Percentiles rank a stretch among this genome's conserved stretches.
Evolutionary conservation across 2,113 vertebrate genomes (phyloP).

Genomic region (Brachyhypopomus gauderio): DNA sequence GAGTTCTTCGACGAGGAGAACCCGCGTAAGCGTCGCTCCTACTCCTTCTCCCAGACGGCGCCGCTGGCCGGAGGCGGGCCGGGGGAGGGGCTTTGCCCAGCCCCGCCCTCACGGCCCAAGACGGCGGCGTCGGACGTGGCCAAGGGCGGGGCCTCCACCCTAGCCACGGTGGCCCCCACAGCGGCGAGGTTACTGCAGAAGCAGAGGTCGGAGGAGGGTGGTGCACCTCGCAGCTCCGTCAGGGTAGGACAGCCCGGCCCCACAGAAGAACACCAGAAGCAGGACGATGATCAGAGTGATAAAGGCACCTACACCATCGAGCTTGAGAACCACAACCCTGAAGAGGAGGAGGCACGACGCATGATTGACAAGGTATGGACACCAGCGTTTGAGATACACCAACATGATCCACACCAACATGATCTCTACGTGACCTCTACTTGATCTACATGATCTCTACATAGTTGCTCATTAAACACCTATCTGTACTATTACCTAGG

Average conservation of each 20-base stretch:
- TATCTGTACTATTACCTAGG: too few species aligned
- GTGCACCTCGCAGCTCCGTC: constrained; percentile 80
- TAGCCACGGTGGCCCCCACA: constrained; percentile 76
- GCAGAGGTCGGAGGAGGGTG: constrained; percentile 89
- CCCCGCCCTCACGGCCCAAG: constrained; percentile 81
- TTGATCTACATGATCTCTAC: too few species aligned
- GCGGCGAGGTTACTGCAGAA: constrained; percentile 86
- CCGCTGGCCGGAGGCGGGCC: constrained; percentile 69
- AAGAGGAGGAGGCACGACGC: constrained; percentile 91
- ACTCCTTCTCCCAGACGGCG: constrained; percentile 90
- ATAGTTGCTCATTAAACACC: too few species aligned
- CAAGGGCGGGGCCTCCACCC: constrained; percentile 77
- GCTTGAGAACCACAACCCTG: constrained; percentile 89
- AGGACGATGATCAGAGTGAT: constrained; percentile 91
- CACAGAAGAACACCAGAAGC: constrained; percentile 76
- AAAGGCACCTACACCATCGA: constrained; percentile 97
- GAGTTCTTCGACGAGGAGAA: constrained; percentile 92
- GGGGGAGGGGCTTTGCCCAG: constrained; percentile 81
- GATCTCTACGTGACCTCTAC: too few species aligned
- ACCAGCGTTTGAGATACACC: neutral
- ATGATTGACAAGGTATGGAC: constrained; percentile 94
- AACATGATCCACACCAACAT: too few species aligned
- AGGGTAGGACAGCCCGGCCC: constrained; percentile 74
- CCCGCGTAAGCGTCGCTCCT: constrained; percentile 88
- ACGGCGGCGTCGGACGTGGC: constrained; percentile 72